Evolutionary conservation across 64 coral and sea anemone genomes (phyloP).

Genomic region (Hydrozoanthus tunicans): DNA sequence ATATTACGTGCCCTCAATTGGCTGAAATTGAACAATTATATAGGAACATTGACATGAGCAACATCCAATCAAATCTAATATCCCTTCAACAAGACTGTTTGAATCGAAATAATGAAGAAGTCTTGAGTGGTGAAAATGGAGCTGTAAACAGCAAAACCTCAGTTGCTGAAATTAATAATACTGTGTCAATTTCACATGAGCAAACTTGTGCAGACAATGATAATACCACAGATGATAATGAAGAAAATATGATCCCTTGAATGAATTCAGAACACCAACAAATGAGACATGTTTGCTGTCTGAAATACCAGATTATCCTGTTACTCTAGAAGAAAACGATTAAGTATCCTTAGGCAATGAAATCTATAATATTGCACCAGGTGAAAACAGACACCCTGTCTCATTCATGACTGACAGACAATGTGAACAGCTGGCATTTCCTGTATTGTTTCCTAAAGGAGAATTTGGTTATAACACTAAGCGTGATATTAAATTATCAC

Average conservation of each 20-base stretch:
- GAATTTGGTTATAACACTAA: too few species aligned
- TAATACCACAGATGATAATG: slow-evolving; percentile 17
- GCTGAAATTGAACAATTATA: slow-evolving; percentile 17
- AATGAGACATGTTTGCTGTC: slow-evolving; percentile 81
- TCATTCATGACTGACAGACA: too few species aligned
- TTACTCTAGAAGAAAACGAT: neutral
- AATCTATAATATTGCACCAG: too few species aligned
- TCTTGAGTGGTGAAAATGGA: slow-evolving; percentile 40
- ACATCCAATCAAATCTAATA: slow-evolving; percentile 50
- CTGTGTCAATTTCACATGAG: slow-evolving; percentile 38
- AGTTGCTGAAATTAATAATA: slow-evolving; percentile 39
- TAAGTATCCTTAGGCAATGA: too few species aligned
- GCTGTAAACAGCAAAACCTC: slow-evolving; percentile 32
- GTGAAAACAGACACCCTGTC: neutral
- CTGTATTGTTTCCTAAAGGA: too few species aligned
- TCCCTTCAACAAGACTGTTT: slow-evolving; percentile 21
- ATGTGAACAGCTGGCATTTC: too few species aligned
- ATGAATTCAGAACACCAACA: slow-evolving; percentile 55
- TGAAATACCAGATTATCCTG: slow-evolving; percentile 5
- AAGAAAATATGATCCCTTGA: slow-evolving; percentile 57
- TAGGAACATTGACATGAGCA: slow-evolving; percentile 12
- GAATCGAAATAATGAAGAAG: slow-evolving; percentile 36
- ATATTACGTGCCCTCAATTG: slow-evolving; percentile 5
- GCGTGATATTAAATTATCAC: too few species aligned
- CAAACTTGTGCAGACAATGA: slow-evolving; percentile 51